phyloP scores from a whole-genome alignment of 2,797 vertebrate species.

The Scolopax rusticola region DNA sequence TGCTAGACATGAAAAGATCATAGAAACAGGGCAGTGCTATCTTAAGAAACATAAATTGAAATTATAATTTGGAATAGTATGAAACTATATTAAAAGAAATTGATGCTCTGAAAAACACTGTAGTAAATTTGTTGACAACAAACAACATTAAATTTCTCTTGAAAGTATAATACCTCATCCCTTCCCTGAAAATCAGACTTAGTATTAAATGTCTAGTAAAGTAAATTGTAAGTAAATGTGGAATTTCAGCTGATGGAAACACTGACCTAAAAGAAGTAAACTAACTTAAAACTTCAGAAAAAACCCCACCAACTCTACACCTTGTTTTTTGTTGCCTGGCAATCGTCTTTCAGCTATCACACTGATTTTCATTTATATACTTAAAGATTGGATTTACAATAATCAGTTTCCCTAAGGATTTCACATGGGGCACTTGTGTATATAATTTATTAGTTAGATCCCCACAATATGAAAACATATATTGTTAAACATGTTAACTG shows the following conservation, averaged over 20 bases:
- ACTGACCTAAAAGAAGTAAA: background rate
- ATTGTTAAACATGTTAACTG: background rate
- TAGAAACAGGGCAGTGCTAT: background rate
- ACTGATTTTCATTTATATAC: background rate
- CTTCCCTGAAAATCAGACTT: background rate
- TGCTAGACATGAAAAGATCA: background rate
- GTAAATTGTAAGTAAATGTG: background rate
- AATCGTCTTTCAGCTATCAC: background rate
- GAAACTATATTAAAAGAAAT: background rate
- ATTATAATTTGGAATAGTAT: background rate
- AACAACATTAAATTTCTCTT: background rate
- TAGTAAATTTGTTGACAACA: background rate
- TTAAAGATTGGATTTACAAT: background rate
- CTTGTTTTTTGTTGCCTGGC: background rate
- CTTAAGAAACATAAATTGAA: background rate
- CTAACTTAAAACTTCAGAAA: background rate
- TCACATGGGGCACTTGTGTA: background rate
- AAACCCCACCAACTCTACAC: accelerated
- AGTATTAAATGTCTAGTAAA: background rate
- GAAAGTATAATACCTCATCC: background rate
- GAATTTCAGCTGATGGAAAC: background rate
- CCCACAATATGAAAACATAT: background rate
- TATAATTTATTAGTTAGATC: background rate
- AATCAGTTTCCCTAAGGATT: background rate
- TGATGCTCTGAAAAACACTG: background rate